Conservation (phyloP, 1,140 invertebrate genomes). For the Acromyrmex echinatior region DNA sequence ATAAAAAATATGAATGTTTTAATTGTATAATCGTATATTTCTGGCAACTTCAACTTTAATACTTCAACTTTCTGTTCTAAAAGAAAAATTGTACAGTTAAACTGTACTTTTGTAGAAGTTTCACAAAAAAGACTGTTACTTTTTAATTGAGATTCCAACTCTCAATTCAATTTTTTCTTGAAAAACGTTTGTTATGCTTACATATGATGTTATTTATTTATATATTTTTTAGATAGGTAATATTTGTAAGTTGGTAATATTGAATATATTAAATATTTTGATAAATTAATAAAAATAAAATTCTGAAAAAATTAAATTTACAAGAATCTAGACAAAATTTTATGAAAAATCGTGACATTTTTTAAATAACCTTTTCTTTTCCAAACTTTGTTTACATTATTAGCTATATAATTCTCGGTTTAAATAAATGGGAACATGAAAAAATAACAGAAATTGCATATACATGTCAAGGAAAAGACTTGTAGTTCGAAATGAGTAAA, state of each 20-base stretch:
- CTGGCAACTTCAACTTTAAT: neutral
- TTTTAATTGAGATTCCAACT: neutral
- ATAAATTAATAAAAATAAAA: neutral
- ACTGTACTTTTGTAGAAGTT: slow-evolving; percentile 8
- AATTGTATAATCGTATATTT: neutral
- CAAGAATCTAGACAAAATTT: neutral
- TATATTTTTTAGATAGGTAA: neutral
- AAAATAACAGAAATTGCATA: neutral
- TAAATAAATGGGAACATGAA: neutral
- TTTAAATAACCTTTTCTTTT: neutral
- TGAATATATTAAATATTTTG: neutral
- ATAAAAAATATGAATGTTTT: slow-evolving; percentile 13
- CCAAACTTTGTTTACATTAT: neutral
- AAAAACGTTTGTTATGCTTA: neutral
- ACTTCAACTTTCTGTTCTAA: neutral
- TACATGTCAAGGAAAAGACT: neutral
- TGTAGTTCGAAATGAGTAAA: neutral
- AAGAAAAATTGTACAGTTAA: slow-evolving; percentile 16
- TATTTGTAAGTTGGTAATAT: neutral
- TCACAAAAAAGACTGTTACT: neutral
- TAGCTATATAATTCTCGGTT: neutral
- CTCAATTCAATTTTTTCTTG: slow-evolving; percentile 22
- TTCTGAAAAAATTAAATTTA: neutral
- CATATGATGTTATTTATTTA: neutral
- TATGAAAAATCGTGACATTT: neutral